These are phyloP conservation scores for Lasioglossum leucozonium DNA, from an alignment of 2,888 invertebrate species.

Conservation along the genomic window DNA sequence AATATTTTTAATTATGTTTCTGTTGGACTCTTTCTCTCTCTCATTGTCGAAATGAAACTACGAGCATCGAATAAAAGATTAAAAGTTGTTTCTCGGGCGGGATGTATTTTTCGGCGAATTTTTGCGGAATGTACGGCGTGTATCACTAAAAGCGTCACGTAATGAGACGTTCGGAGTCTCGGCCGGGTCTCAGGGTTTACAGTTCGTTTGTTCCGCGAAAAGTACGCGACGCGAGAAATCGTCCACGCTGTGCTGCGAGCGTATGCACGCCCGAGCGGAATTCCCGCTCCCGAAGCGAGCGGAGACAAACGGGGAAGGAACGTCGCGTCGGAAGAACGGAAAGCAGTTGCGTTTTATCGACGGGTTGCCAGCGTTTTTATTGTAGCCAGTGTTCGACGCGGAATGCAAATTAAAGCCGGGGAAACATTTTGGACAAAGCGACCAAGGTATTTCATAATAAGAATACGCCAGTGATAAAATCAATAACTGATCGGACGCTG, in stretches of 20 bases:
- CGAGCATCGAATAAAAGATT: neutral
- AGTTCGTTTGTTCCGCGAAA: conserved; percentile 26
- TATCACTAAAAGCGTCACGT: neutral
- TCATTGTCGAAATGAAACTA: neutral
- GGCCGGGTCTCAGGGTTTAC: conserved; percentile 18
- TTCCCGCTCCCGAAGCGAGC: neutral
- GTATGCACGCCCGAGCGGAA: conserved; percentile 10
- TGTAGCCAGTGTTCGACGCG: conserved; percentile 2
- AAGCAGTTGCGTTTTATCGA: conserved; percentile 22
- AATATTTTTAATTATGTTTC: neutral
- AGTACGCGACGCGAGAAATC: conserved; percentile 2
- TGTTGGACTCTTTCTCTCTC: neutral
- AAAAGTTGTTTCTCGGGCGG: neutral
- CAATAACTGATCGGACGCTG: neutral
- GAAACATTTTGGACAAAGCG: conserved; percentile 3
- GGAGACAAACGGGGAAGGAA: neutral
- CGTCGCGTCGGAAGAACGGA: neutral
- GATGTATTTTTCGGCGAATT: neutral
- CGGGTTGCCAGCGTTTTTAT: conserved; percentile 37
- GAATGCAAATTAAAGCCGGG: conserved; percentile 7
- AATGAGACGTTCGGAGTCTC: neutral
- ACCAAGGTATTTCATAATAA: conserved; percentile 11
- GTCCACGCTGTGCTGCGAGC: neutral
- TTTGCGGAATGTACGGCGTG: neutral
- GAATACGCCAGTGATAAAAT: neutral